A percentile compares a stretch with the other conserved stretches of the same genome.
Evolutionary conservation across 2,888 invertebrate genomes (phyloP).

Genomic region (Drosophila vallismaia): DNA sequence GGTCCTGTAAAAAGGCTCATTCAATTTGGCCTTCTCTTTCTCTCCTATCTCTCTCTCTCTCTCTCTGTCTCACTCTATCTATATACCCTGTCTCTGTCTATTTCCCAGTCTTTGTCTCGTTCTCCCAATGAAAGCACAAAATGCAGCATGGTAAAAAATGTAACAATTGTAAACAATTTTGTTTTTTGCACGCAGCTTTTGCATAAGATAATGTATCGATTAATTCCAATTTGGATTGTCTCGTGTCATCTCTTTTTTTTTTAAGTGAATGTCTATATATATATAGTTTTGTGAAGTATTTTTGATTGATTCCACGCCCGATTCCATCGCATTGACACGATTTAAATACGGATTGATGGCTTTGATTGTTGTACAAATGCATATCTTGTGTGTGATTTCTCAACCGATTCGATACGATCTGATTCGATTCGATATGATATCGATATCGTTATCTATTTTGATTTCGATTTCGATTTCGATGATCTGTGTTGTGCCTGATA

Average conservation of each 20-base stretch:
- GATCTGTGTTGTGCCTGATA: slow-evolving; percentile 39
- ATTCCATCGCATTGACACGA: slow-evolving; percentile 33
- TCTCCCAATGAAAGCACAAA: slow-evolving; percentile 54
- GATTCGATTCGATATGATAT: slow-evolving; percentile 7
- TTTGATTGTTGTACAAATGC: slow-evolving; percentile 50
- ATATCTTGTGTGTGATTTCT: slow-evolving; percentile 11
- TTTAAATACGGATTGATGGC: slow-evolving; percentile 22
- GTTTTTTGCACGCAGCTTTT: slow-evolving; percentile 36
- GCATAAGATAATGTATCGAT: slow-evolving; percentile 23
- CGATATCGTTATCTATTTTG: slow-evolving; percentile 19
- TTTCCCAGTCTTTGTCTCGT: slow-evolving; percentile 16
- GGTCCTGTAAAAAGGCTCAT: neutral
- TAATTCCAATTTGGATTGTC: slow-evolving; percentile 26
- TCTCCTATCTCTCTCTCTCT: slow-evolving; percentile 19
- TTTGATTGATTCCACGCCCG: slow-evolving; percentile 26
- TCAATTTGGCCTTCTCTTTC: neutral
- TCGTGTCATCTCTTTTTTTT: slow-evolving; percentile 10
- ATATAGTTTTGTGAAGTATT: slow-evolving; percentile 10
- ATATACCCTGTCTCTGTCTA: slow-evolving; percentile 22
- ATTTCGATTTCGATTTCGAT: slow-evolving; percentile 11
- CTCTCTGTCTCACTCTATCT: slow-evolving; percentile 12
- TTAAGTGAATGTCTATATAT: slow-evolving; percentile 1
- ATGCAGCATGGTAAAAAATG: slow-evolving; percentile 70
- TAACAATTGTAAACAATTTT: slow-evolving; percentile 4
- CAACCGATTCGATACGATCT: slow-evolving; percentile 9